Evolutionary conservation across 1,140 invertebrate genomes (phyloP), one percentile per base, ranked within the genome.

Genomic region (Archivesica marissinica): DNA sequence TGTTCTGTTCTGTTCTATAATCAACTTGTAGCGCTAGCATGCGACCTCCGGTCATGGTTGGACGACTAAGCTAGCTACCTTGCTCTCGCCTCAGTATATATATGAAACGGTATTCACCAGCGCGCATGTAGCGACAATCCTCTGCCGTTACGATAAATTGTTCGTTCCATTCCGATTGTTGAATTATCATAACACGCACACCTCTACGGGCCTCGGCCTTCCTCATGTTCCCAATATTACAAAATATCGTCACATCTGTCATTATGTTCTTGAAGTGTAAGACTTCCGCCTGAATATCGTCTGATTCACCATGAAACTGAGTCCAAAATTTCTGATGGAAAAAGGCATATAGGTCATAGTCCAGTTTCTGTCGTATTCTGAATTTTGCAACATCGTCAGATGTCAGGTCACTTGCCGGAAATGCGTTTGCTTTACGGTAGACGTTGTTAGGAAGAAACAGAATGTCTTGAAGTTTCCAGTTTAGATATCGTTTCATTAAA

Each of bases 401-500:
- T 6, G 33, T 68, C 0, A 77, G 61, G 33, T 85, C 82, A 15
- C 7, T 20, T n/a, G 2, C 15, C 28, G 4, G 59, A 64, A 2
- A 64, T 33, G 28, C 30, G 3, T 35, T 3, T 64, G 30, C 13
- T 20, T 2, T 35, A 33, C 17, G n/a, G 39, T 44, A 50, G 17
- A 76, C 59, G 39, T 84, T 84, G 39, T 75, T 75, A 30, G 70
- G 28, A 9, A 84, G 9, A 64, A 52, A 81, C 23, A 81, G 28
- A 2, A 92, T 75, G 52, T 92, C 90, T 56, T 90, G 59, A 3
- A 87, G 25, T 25, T 72, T 59, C 91, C 91, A 92, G 2, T 87
- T 85, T 47, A 92, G 54, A 52, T 86, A 54, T 15, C 88, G 68
- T 33, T 66, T 85, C 68, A 92, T 59, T 35, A 91, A 68, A 30